Percentiles rank a stretch among this genome's conserved stretches.
Conservation (phyloP, 35 echinoderm and acorn worm genomes). For the Chiridota heheva region DNA sequence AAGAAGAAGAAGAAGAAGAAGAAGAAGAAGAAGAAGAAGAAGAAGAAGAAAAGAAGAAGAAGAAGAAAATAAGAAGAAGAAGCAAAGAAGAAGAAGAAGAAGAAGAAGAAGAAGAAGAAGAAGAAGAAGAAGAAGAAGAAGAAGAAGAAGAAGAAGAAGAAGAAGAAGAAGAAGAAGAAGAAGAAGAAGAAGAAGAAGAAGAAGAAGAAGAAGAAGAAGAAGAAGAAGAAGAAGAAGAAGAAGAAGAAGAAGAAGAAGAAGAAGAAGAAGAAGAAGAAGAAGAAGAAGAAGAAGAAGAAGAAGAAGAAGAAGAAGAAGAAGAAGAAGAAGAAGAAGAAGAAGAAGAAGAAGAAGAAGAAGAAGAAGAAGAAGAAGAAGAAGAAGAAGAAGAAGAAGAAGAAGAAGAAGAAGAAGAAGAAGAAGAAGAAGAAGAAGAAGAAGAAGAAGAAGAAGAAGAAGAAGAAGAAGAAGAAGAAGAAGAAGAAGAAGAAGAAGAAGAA, state of each 20-base stretch:
- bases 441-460: background rate
- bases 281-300: background rate
- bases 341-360: background rate
- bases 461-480: background rate
- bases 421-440: background rate
- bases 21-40: background rate
- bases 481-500: background rate
- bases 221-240: conserved; percentile 1
- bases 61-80: background rate
- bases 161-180: conserved; percentile 5
- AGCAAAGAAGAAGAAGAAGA: no score
- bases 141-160: conserved; percentile 2
- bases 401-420: background rate
- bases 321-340: background rate
- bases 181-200: background rate
- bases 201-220: background rate
- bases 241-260: conserved; percentile 1
- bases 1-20: conserved; percentile 1
- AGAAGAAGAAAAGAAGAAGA: conserved; percentile 6
- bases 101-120: conserved; percentile 4
- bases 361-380: background rate
- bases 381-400: background rate
- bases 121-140: conserved; percentile 5
- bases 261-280: background rate
- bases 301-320: background rate